phyloP scores from a whole-genome alignment of 2,888 invertebrate species.

The Polyommatus icarus region DNA sequence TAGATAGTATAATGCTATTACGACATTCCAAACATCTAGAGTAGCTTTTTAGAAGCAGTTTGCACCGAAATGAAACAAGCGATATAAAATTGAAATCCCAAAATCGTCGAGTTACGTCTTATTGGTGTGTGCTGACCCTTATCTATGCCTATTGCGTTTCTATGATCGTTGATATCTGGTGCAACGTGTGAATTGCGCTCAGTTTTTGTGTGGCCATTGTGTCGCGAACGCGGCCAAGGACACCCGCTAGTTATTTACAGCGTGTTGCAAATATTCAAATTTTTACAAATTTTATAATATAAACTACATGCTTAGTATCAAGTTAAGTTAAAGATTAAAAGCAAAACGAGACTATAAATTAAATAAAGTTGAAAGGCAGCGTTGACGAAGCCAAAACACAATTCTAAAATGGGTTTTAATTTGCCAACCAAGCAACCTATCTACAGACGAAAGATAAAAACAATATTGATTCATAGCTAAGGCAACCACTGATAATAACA shows the following conservation, averaged over 20 bases:
- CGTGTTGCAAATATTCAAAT: constrained; percentile 12
- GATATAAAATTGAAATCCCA: too few relatives aligned
- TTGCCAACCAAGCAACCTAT: too few relatives aligned
- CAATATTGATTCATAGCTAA: too few relatives aligned
- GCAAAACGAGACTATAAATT: neutral
- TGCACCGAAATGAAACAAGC: too few relatives aligned
- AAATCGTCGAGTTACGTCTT: neutral
- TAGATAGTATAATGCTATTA: too few relatives aligned
- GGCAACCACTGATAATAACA: too few relatives aligned
- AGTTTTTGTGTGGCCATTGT: neutral
- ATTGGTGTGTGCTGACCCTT: neutral
- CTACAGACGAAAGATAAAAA: too few relatives aligned
- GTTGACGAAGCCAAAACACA: too few relatives aligned
- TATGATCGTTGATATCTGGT: neutral
- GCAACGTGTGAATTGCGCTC: neutral
- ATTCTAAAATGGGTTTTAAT: too few relatives aligned
- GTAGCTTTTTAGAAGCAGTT: too few relatives aligned
- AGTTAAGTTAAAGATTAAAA: neutral
- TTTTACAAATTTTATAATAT: neutral
- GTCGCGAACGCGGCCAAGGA: constrained; percentile 19
- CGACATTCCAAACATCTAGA: too few relatives aligned
- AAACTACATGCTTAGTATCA: neutral
- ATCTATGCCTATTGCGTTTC: neutral
- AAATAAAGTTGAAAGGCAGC: too few relatives aligned
- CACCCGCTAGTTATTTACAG: neutral